Conservation (phyloP, 1,140 invertebrate species). For the Himalopsyche phryganea region DNA sequence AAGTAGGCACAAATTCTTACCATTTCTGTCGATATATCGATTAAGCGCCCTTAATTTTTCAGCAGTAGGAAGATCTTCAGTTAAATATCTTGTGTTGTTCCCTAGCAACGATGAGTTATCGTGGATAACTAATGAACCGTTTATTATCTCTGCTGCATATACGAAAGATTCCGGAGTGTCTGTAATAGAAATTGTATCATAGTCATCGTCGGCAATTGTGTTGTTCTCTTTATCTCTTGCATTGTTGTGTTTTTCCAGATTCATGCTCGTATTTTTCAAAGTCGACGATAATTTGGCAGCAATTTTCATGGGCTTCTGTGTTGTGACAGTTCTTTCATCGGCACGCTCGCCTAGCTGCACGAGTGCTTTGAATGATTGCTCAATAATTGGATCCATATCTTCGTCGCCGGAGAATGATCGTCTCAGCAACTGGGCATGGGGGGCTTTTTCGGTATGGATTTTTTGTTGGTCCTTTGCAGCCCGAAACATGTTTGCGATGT, state of each 20-base stretch:
- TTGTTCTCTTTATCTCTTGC: too few relatives aligned
- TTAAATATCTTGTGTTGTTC: conserved; percentile 5
- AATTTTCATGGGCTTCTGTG: conserved; percentile 13
- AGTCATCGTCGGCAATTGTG: too few relatives aligned
- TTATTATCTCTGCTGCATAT: too few relatives aligned
- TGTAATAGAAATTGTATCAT: too few relatives aligned
- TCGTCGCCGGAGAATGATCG: conserved; percentile 39
- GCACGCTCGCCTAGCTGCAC: too few relatives aligned
- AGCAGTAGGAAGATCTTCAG: conserved; percentile 21
- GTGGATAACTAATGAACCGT: too few relatives aligned
- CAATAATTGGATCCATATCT: conserved; percentile 26
- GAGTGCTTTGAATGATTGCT: conserved; percentile 19
- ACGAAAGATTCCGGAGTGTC: too few relatives aligned
- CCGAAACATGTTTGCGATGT: conserved; percentile 61
- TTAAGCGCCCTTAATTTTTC: conserved; percentile 24
- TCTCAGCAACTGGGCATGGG: conserved; percentile 44
- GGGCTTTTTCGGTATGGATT: conserved; percentile 37
- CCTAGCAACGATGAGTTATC: background rate
- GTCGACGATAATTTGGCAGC: conserved; percentile 13
- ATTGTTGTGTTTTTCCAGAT: too few relatives aligned
- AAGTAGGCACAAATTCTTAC: conserved; percentile 16
- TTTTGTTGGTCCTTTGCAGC: conserved; percentile 41
- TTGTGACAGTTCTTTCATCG: background rate
- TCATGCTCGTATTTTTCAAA: too few relatives aligned
- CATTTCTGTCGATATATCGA: conserved; percentile 26